Evolutionary conservation across 2,888 invertebrate genomes (phyloP), one percentile per base, ranked within the genome.

Genomic region (Thera obeliscata): DNA sequence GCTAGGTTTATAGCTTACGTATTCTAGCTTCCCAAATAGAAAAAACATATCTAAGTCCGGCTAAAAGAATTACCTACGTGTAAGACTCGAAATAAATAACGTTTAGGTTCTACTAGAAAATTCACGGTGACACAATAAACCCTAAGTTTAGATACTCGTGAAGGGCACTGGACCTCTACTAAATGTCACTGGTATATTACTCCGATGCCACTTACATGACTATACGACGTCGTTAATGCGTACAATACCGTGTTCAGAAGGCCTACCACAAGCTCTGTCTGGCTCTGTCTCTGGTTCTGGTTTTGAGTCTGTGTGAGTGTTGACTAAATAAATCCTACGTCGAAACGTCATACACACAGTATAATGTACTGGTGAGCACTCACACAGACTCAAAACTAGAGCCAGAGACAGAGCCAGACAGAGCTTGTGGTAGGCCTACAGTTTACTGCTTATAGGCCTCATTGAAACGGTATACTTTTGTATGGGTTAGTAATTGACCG

Each of bases 181-280:
- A 87, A 90, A 90, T 83, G 89, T 89, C 89, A 86, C 79, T 78
- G 75, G 79, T 78, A 75, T 78, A 81, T 77, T 81, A 83, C 82
- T 85, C 78, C 75, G 73, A 77, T 81, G 87, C 86, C 88, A 83
- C 83, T 88, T 87, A 81, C 80, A 77, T 78, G 78, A 83, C 81
- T 90, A 89, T 89, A 90, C 85, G 87, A 84, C 67, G 82, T 83
- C 86, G 85, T 89, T 22, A 87, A 85, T 79, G 74, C 76, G 74
- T 70, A 78, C 80, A 76, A 79, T 79, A 78, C 73, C 79, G 73
- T 78, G 79, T 78, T 73, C 69, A 22, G 22, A 0, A 22, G 22
- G 22, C 22, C 22, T 22, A 22, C 22, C 22, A 22, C 22, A 22
- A 22, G 22, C 22, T 22, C 22, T 22, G 22, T 22, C 22, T 22